A percentile compares a stretch with the other conserved stretches of the same genome.
Conservation (phyloP, 2,113 vertebrate species). For the Marcusenius ussheri region DNA sequence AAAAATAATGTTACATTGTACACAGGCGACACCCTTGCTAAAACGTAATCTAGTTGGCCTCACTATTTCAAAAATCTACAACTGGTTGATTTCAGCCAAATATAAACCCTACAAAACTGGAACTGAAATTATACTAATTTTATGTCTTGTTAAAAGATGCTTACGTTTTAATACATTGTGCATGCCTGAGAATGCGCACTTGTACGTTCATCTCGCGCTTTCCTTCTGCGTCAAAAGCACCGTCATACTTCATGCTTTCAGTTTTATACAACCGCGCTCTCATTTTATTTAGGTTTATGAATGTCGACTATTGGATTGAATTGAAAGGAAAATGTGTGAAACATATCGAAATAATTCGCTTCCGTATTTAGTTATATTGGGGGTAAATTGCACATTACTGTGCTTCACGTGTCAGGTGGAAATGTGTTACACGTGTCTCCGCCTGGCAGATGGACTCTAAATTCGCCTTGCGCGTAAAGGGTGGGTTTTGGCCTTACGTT, state of each 20-base stretch:
- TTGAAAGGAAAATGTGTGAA: not conserved
- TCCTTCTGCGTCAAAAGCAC: not conserved
- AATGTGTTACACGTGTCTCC: conserved; percentile 32
- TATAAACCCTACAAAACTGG: not conserved
- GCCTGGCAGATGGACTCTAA: conserved; percentile 20
- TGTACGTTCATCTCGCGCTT: not conserved
- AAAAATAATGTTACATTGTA: not conserved
- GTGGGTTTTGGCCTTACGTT: conserved; percentile 46
- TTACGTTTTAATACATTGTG: not conserved
- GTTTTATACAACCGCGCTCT: not conserved
- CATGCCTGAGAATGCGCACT: not conserved
- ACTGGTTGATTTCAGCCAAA: not conserved
- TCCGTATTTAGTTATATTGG: not conserved
- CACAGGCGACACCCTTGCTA: not conserved
- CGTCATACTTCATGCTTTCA: not conserved
- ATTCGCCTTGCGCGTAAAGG: conserved; percentile 41
- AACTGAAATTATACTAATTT: not conserved
- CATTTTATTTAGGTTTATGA: not conserved
- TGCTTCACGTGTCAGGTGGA: not conserved
- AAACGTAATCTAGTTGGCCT: not conserved
- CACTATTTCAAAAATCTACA: not conserved
- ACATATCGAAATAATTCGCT: not conserved
- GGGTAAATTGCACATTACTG: not conserved
- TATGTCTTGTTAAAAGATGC: not conserved
- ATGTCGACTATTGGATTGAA: not conserved